Evolutionary conservation across 2,797 vertebrate genomes (phyloP), one percentile per base, ranked within the genome.

Genomic region (Dendrocincla tyrannina): DNA sequence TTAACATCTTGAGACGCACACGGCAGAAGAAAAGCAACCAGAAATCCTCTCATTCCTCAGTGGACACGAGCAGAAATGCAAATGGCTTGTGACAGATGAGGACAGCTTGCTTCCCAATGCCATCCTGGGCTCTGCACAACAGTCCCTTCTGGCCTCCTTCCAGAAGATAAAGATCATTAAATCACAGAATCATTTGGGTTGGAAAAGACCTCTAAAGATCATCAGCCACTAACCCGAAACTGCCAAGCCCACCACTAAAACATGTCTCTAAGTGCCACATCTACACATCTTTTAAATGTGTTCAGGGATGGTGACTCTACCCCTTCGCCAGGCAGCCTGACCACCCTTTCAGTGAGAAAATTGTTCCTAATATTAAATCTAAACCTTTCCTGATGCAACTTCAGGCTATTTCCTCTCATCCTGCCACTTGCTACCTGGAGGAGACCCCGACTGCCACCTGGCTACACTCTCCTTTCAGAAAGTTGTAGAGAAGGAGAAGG

Each of bases 41-140:
- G 53, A 92, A 95, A 96, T 56, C 55, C 69, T 52, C 91, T 69
- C 69, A 37, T 89, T 92, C 89, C 62, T 85, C 91, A 79, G 39
- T 82, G 85, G 87, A 79, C 35, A 79, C 0, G 4, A 77, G 50
- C 76, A 82, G 56, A 66, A 95, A 85, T 91, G 87, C 62, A 85
- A 83, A 58, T 0, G 4, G 77, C 53, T 90, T 13, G 1, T 58
- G 89, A 68, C 33, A 47, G 33, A 82, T 12, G 76, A 93, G 68
- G 83, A 94, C 15, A 94, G 72, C 30, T 80, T 78, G 82, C 44
- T 84, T 80, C 14, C 35, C 24, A 0, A 5, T 59, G 44, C 49
- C 49, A 62, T 39, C 50, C 27, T 8, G 55, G 16, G 50, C 53
- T 88, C 70, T 62, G 70, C 66, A 88, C 85, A 85, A 50, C 22